Percentiles rank a stretch among this genome's conserved stretches.
Conservation (phyloP, 2,888 invertebrate genomes). For the Patella ulyssiponensis region DNA sequence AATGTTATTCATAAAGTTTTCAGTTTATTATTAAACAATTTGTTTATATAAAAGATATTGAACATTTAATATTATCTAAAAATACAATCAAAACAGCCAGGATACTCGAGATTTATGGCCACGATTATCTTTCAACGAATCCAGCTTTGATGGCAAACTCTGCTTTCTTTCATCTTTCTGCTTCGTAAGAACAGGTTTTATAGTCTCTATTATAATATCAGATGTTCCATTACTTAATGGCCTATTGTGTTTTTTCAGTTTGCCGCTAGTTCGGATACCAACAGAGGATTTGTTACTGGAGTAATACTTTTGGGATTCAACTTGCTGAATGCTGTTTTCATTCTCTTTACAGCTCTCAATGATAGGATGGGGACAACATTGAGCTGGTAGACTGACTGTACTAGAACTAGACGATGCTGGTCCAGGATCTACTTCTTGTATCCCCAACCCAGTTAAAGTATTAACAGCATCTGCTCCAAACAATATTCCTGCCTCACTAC, state of each 20-base stretch:
- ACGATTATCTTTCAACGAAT: background rate
- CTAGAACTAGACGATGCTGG: background rate
- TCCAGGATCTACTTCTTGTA: constrained; percentile 10
- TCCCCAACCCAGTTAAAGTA: constrained; percentile 13
- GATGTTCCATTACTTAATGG: background rate
- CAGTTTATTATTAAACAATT: no score
- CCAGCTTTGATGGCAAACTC: background rate
- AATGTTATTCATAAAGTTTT: no score
- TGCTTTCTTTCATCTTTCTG: background rate
- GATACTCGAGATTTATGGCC: background rate
- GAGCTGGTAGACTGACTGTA: background rate
- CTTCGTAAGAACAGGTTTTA: background rate
- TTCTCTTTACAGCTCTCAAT: background rate
- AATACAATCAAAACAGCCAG: background rate
- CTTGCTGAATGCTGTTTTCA: background rate
- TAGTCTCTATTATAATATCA: background rate
- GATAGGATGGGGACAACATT: background rate
- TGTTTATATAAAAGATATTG: no score
- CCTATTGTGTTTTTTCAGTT: background rate
- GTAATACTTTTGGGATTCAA: background rate
- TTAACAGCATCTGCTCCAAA: constrained; percentile 32
- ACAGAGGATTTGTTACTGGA: background rate
- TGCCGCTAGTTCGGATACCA: background rate
- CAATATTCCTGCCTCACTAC: constrained; percentile 34
- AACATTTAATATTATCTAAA: no score